Evolutionary conservation across 2,888 invertebrate species (phyloP), one percentile per base, ranked within the genome.

Genomic region (Dermolepida albohirtum): DNA sequence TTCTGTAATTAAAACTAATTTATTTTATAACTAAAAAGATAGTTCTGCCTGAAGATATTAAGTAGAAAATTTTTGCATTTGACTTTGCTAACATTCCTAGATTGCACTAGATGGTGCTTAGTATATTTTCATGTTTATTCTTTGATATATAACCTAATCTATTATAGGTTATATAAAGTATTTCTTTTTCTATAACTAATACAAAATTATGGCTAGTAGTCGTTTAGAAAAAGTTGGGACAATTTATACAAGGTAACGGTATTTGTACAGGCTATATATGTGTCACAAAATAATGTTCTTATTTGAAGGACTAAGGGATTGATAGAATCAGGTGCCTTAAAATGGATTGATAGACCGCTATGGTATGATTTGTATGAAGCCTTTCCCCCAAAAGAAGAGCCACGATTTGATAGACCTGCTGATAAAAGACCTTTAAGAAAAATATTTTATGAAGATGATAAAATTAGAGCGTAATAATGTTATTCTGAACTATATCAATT

Each of bases 291-390:
- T 64, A 54, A 44, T 55, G 64, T 12, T 43, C 11, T 43, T 16
- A 16, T 11, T 12, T 7, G 4, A 49, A 95, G 96, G 80, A 86
- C 92, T 1, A 88, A 89, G 74, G 95, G 96, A 5, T 85, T 98
- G 40, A 80, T 98, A 11, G 87, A 89, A 68, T 88, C 92, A 17
- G 93, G 93, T 54, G 96, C 93, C 2, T 85, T 97, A 81, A 91
- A 89, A 78, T 85, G 89, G 66, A 90, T 92, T 74, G 95, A 97
- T 76, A 88, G 92, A 72, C 98, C 98, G 0, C 69, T 98, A 8
- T 98, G 98, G 98, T 96, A 92, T 80, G 93, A 95, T 79, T 85
- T 98, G 17, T 98, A 97, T 80, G 89, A 90, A 82, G 90, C 92
- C 0, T 96, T 96, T 84, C 98, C 98, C 6, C 98, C 98, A 1